Conservation (phyloP, 2,888 invertebrate species). For the Apeira syringaria region DNA sequence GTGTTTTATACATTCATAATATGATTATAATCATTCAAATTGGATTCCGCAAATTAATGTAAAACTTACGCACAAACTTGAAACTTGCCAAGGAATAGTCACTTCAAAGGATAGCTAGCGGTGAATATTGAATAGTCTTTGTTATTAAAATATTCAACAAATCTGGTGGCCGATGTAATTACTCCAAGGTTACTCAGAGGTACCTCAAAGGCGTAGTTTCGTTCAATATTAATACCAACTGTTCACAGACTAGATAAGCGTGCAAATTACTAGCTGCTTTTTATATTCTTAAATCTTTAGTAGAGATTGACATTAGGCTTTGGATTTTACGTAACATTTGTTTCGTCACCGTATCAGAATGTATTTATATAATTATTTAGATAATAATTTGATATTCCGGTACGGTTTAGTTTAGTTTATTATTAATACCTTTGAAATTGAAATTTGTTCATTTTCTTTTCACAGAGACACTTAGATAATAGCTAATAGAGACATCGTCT, state of each 20-base stretch:
- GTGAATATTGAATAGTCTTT: slow-evolving; percentile 71
- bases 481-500: too few species aligned
- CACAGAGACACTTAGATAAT: too few species aligned
- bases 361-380: too few species aligned
- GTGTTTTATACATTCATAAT: too few species aligned
- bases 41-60: slow-evolving; percentile 62
- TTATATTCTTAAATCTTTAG: slow-evolving; percentile 20
- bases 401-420: too few species aligned
- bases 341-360: too few species aligned
- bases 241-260: slow-evolving; percentile 27
- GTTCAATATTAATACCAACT: slow-evolving; percentile 42
- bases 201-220: slow-evolving; percentile 40
- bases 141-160: slow-evolving; percentile 68
- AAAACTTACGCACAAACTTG: slow-evolving; percentile 39
- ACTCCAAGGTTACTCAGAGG: slow-evolving; percentile 35
- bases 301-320: slow-evolving; percentile 21
- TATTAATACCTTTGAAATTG: too few species aligned
- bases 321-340: background rate
- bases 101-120: slow-evolving; percentile 55
- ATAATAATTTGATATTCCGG: too few species aligned
- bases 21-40: slow-evolving; percentile 51
- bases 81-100: slow-evolving; percentile 55
- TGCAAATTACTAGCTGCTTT: slow-evolving; percentile 26
- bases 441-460: too few species aligned
- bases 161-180: slow-evolving; percentile 59